These are phyloP conservation scores for Sebastes kiyomatsui DNA, from an alignment of 2,797 vertebrate species.

Conservation along the genomic window DNA sequence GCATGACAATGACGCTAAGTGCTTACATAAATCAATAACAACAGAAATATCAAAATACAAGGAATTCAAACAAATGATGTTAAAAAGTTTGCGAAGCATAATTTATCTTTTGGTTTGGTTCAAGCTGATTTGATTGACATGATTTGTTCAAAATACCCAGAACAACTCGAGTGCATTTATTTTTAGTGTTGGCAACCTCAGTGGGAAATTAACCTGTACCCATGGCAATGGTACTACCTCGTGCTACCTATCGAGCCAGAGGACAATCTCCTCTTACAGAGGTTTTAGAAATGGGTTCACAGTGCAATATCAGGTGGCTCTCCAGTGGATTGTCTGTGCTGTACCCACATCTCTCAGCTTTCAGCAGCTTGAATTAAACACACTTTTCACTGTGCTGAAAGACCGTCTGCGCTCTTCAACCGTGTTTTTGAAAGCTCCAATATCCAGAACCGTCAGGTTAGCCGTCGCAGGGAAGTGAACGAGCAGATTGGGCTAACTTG, in stretches of 20 bases:
- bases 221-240: not conserved
- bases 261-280: constrained; percentile 14
- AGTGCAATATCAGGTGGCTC: constrained; percentile 10
- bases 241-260: constrained; percentile 17
- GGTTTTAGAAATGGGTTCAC: constrained; percentile 18
- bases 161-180: constrained; percentile 13
- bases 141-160: not conserved
- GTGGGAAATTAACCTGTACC: constrained; percentile 13
- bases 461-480: not conserved
- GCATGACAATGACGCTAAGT: not conserved
- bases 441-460: not conserved
- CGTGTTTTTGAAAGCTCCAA: not conserved
- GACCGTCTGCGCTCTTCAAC: not conserved
- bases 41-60: not conserved
- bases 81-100: not conserved
- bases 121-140: not conserved
- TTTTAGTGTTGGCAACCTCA: not conserved
- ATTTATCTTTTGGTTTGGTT: not conserved
- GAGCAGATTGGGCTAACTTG: constrained; percentile 17
- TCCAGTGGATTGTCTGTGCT: constrained; percentile 12
- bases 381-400: constrained; percentile 18
- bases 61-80: not conserved
- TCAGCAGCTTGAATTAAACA: constrained; percentile 44
- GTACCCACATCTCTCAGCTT: constrained; percentile 35
- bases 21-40: not conserved